Evolutionary conservation across 2,888 invertebrate species (phyloP), one percentile per base, ranked within the genome.

Genomic region (Luffia ferchaultella): DNA sequence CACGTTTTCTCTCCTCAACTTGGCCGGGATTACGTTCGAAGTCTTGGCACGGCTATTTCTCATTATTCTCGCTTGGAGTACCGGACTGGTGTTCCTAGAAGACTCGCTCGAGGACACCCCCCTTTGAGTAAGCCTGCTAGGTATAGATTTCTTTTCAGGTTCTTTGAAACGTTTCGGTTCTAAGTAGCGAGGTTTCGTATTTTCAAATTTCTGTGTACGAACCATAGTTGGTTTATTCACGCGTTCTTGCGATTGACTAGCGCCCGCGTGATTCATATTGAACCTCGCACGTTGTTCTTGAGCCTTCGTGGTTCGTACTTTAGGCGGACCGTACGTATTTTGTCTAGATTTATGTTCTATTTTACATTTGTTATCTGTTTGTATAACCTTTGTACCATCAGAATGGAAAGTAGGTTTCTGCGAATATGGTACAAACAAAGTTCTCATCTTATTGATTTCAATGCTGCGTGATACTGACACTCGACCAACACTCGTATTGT

Each of bases 241-340:
- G 12, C 44, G 18, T 44, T 30, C 18, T 50, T 16, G 20, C 20
- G n/a, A n/a, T n/a, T n/a, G n/a, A n/a, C n/a, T n/a, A n/a, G n/a
- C n/a, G n/a, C n/a, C 46, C 66, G 62, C 49, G 67, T 70, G 2
- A 45, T 44, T 30, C 2, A 15, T 64, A 55, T 82, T 82, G 50
- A 62, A 80, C 54, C 71, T 76, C 0, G 79, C 76, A 1, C 82
- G 65, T 52, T 80, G 70, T 46, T 79, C 76, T 52, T 82, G 82
- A 1, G 82, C 80, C 55, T 73, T 78, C 0, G 82, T 82, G 19
- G 74, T 78, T 46, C 77, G 61, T 1, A 82, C 72, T 55, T 64
- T 67, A 0, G 76, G 76, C 5, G 67, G 63, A n/a, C n/a, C n/a
- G n/a, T n/a, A n/a, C n/a, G n/a, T n/a, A n/a, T n/a, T n/a, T n/a